Conservation (phyloP, 92 coral and sea anemone genomes). For the Parazoanthus atlanticus region DNA sequence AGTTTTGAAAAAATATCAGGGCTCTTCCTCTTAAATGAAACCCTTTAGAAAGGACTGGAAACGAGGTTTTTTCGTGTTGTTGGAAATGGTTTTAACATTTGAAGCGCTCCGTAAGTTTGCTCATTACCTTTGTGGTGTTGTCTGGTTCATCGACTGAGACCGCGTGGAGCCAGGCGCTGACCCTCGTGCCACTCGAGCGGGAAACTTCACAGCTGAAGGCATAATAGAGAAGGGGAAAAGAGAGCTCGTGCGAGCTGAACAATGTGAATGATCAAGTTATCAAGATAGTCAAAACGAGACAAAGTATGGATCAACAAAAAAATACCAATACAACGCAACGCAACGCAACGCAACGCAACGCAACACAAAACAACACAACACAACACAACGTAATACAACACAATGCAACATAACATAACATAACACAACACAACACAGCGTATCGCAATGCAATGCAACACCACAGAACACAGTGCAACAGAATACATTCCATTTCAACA, state of each 20-base stretch:
- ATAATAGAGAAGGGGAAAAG: neutral
- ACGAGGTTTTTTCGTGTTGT: no score
- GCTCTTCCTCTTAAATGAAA: neutral
- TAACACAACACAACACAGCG: no score
- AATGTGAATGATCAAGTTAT: neutral
- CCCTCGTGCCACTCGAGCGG: constrained; percentile 24
- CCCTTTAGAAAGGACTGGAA: no score
- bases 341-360: neutral
- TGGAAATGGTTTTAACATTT: no score
- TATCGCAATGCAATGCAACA: no score
- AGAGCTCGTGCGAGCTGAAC: neutral
- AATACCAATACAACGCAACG: neutral
- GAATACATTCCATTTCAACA: no score
- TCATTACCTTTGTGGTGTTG: neutral
- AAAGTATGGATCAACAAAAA: neutral
- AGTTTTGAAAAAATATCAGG: no score
- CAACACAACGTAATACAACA: neutral
- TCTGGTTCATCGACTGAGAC: constrained; percentile 11
- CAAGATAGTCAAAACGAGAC: neutral
- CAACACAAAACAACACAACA: neutral
- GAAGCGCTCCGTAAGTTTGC: neutral
- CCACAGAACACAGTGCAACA: no score
- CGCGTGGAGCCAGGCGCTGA: constrained; percentile 26
- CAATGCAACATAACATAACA: neutral
- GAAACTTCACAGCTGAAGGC: constrained; percentile 14